Base-by-base conservation (phyloP, 2,888 invertebrate species). In the Cyaniris semiargus region DNA sequence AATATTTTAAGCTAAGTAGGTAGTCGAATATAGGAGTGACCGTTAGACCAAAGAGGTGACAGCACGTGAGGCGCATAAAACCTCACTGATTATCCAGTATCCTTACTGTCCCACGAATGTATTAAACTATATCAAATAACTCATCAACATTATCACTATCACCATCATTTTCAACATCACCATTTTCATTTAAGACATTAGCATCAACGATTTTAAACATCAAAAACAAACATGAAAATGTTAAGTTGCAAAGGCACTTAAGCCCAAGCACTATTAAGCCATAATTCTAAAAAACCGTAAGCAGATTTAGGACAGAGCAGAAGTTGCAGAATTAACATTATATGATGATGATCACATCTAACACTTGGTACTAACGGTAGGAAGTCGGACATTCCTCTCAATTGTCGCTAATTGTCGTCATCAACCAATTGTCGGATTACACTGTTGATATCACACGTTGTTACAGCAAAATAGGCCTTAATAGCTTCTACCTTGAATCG, bases 381-480 rank as follows among this genome's bases (percentile, higher is more conserved):
- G 90, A 91, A 90, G 89, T 86, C 84, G 82, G 85, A 88, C 87
- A 93, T 93, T 91, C 93, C 90, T 80, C 85, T 86, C 92, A 93
- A 93, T 93, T 93, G 92, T 88, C 84, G 90, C 91, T 93, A 93
- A 93, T 93, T 93, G 92, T 88, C 83, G 90, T 91, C 92, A 93
- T 93, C 90, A 92, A 92, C 89, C 90, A 89, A 91, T 90, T 91
- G 92, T 87, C 84, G 89, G 86, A 90, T 90, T 89, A 90, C 89
- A 85, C 88, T 87, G 91, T 89, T 90, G 87, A 90, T 89, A 90
- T 89, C 89, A 89, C 89, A 87, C 86, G 88, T 86, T 84, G 88
- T 88, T 86, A 85, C 82, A 79, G 60, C 48, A 76, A 80, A 84
- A 80, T 80, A 71, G 79, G 84, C 85, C 81, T 82, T 84, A 85